Evolutionary conservation across 1,140 invertebrate species (phyloP).

Genomic region (Platorchestia sp.): DNA sequence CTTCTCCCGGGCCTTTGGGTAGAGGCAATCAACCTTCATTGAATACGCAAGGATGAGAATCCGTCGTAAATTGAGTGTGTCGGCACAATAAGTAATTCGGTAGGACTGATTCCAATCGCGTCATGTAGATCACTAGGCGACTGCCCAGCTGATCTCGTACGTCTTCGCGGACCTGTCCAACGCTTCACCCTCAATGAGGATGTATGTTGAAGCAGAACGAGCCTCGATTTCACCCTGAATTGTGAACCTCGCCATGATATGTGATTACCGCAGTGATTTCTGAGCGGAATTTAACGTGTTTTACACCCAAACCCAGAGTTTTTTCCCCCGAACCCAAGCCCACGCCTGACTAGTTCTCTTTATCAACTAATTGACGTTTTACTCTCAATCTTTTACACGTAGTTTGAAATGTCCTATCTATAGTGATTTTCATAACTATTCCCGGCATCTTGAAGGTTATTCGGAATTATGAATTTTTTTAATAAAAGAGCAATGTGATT

Average conservation of each 20-base stretch:
- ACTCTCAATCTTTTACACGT: too few relatives aligned
- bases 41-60: constrained; percentile 17
- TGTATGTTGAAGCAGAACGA: not conserved
- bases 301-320: too few relatives aligned
- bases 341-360: too few relatives aligned
- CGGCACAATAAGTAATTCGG: constrained; percentile 44
- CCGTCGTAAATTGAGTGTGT: constrained; percentile 34
- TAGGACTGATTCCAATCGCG: constrained; percentile 6
- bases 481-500: too few relatives aligned
- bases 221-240: not conserved
- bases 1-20: not conserved
- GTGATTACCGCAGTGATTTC: not conserved
- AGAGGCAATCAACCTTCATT: constrained; percentile 49
- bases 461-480: too few relatives aligned
- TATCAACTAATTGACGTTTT: too few relatives aligned
- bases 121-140: constrained; percentile 44
- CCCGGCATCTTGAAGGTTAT: too few relatives aligned
- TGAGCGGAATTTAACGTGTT: not conserved
- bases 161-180: not conserved
- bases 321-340: too few relatives aligned
- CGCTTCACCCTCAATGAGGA: constrained; percentile 30
- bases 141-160: not conserved
- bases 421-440: too few relatives aligned
- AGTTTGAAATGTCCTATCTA: too few relatives aligned
- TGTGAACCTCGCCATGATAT: not conserved